phyloP scores from a whole-genome alignment of 2,888 invertebrate species.

The Ashinkailepas kermadecensis region DNA sequence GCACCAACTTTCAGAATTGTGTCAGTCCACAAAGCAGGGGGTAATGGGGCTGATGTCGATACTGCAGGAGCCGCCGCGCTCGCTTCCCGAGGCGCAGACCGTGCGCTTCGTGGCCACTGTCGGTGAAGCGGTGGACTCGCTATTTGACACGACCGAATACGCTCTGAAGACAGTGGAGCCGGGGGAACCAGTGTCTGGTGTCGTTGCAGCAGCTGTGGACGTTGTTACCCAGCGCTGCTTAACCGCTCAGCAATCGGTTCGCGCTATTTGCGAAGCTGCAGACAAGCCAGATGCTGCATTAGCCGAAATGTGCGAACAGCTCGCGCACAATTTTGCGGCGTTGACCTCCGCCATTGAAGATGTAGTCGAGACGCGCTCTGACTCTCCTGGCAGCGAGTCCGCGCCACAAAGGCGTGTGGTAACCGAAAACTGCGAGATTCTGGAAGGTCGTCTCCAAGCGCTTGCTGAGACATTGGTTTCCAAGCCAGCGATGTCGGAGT shows the following conservation, averaged over 20 bases:
- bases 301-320: background rate
- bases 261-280: background rate
- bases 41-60: background rate
- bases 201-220: background rate
- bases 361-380: background rate
- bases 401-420: background rate
- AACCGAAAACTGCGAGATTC: background rate
- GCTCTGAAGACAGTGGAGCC: background rate
- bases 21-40: background rate
- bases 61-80: background rate
- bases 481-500: background rate
- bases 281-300: background rate
- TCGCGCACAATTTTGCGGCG: background rate
- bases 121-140: background rate
- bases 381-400: background rate
- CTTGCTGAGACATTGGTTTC: background rate
- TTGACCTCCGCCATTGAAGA: slow-evolving; percentile 1
- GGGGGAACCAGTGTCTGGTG: background rate
- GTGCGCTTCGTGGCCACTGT: background rate
- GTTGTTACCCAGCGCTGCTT: background rate
- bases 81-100: background rate
- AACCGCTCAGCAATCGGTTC: background rate
- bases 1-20: background rate
- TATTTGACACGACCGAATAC: background rate
- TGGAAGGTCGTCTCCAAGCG: background rate